phyloP scores from a whole-genome alignment of 1,140 invertebrate genomes.

The Samia ricini region DNA sequence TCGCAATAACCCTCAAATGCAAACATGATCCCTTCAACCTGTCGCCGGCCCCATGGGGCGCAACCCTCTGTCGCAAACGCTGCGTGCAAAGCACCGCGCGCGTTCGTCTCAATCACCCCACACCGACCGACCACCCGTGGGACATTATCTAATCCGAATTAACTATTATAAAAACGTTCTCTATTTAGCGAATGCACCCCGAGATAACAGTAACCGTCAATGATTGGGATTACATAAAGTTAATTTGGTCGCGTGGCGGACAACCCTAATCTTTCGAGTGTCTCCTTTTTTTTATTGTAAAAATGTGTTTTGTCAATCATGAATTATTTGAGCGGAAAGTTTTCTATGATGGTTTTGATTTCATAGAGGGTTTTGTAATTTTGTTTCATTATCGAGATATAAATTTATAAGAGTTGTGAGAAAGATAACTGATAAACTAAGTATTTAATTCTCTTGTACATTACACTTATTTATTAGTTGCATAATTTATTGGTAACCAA shows the following conservation, averaged over 20 bases:
- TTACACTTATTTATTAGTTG: too few relatives aligned
- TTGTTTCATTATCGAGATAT: not conserved
- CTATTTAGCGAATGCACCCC: conserved; percentile 42
- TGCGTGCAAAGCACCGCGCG: not conserved
- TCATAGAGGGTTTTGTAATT: conserved; percentile 3
- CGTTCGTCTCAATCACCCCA: not conserved
- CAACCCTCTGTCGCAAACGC: conserved; percentile 25
- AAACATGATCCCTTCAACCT: conserved; percentile 32
- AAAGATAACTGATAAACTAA: not conserved
- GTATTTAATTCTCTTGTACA: not conserved
- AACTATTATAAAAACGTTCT: conserved; percentile 48
- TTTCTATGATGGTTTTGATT: conserved; percentile 11
- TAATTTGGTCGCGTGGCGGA: conserved; percentile 65
- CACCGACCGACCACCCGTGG: conserved; percentile 52
- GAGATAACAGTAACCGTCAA: conserved; percentile 52
- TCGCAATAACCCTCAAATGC: not conserved
- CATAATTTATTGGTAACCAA: too few relatives aligned
- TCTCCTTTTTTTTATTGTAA: conserved; percentile 10
- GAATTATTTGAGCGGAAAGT: conserved; percentile 28
- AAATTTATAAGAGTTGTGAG: not conserved
- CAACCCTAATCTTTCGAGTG: conserved; percentile 22
- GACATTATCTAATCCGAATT: conserved; percentile 59
- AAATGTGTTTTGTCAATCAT: conserved; percentile 33
- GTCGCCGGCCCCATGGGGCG: conserved; percentile 32
- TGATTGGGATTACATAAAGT: conserved; percentile 63